Base-by-base conservation (phyloP, 2,888 invertebrate genomes). In the Sipha maydis region DNA sequence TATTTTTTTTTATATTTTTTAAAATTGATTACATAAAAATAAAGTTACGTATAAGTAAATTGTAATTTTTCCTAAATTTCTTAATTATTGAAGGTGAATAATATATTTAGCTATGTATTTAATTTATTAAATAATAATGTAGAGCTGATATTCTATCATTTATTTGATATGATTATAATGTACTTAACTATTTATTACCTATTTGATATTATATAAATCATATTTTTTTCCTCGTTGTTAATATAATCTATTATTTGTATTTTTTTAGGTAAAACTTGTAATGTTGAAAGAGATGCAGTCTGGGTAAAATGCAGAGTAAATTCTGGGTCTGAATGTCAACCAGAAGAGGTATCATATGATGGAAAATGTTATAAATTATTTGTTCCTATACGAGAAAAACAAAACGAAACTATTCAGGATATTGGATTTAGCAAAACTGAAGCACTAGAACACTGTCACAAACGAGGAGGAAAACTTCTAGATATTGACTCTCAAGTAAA, bases 291-390 rank as follows among this genome's bases (percentile, higher is more conserved):
- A 34, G 92, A 93, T 86, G 92, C 92, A 0, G 91, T 92, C 0
- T 93, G 92, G 69, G 92, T 93, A 41, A 91, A 92, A 48, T 93
- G 93, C 89, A 89, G 91, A 73, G 90, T 90, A 8, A 92, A 93
- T 91, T 91, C 91, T 11, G 90, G 91, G 38, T 92, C 92, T 3
- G 91, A 92, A 89, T 94, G 94, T 90, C 91, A 91, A 28, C 91
- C 91, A 28, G 93, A 92, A 41, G 94, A 94, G 91, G 90, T 92
- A 17, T 91, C 93, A 11, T 92, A 93, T 89, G 91, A 92, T n/a
- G 92, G 92, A 34, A 91, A 92, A 41, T 94, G 94, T 90, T 94
- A 94, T 91, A 92, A 92, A 54, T 90, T 94, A 86, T 92, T 92
- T 9, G 91, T 92, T 41, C 91, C 92, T 0, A 5, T 67, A 31